Base-by-base conservation (phyloP, 2,113 vertebrate genomes). In the Hemiscyllium ocellatum region DNA sequence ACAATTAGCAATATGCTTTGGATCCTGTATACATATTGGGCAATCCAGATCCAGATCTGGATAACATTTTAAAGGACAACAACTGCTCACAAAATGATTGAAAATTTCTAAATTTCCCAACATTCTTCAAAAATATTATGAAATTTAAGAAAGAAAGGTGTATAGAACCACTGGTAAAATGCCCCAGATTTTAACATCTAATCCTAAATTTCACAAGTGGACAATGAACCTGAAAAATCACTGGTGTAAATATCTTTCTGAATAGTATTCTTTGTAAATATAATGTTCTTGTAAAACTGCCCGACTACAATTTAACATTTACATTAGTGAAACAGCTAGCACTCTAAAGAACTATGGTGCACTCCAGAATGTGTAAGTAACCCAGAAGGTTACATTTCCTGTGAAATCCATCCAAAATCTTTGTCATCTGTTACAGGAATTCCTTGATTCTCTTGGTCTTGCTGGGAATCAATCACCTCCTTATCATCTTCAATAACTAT, bases 351-450 rank as follows among this genome's bases (percentile, higher is more conserved):
- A 95, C 94, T 95, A 95, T 33, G 13, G 94, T 72, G 94, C 94
- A 95, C 94, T 95, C 47, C 19, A 95, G 94, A 95, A 95, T 72
- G 69, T 95, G 50, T 72, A 95, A 72, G 42, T 50, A 72, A 76
- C 94, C 94, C 94, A 72, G 12, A 50, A 95, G 94, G 94, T 69
- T 95, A 95, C 68, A 95, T 95, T 50, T 95, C 94, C 98, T 99
- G 99, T 96, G 99, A 98, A 97, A 99, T 98, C 99, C 99, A 99
- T 95, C 98, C 96, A 70, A 99, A 99, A 97, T 99, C 99, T 97
- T 98, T 98, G 96, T 99, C 98, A 0, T 98, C 98, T n/a, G 97
- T 98, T 61, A 98, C 98, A 12, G 98, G 97, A 97, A 98, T 98
- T 96, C 98, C 98, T 50, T 98, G 97, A 97, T 98, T 98, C 96